These are phyloP conservation scores for Sebastes kiyomatsui DNA, from an alignment of 2,797 vertebrate species.

Conservation along the genomic window DNA sequence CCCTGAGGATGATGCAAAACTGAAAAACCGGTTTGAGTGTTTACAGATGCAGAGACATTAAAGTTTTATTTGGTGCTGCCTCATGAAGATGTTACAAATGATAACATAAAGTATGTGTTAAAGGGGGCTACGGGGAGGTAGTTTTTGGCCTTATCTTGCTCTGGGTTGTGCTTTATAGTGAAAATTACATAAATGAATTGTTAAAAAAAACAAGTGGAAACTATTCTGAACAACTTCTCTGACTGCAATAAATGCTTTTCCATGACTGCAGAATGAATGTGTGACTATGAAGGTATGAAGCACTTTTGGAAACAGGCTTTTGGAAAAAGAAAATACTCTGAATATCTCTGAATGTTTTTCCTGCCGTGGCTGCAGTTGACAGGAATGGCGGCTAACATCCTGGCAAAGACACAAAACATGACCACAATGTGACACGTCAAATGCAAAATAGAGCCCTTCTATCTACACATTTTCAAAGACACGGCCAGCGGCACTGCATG, in stretches of 20 bases:
- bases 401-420: conserved; percentile 47
- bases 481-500: background rate
- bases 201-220: background rate
- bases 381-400: conserved; percentile 29
- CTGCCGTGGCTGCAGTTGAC: conserved; percentile 24
- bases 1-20: background rate
- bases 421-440: conserved; percentile 42
- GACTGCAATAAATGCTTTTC: background rate
- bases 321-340: background rate
- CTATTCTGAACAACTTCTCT: background rate
- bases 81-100: background rate
- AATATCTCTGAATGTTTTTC: conserved; percentile 38
- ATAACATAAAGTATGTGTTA: background rate
- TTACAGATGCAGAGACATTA: conserved; percentile 34
- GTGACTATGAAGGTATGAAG: background rate
- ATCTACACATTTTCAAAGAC: conserved; percentile 37
- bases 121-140: rapidly evolving
- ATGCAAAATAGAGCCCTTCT: conserved; percentile 41
- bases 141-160: background rate
- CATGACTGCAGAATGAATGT: background rate
- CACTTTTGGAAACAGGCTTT: background rate
- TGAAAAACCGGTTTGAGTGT: conserved; percentile 54
- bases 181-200: background rate
- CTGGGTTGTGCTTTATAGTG: background rate
- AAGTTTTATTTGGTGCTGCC: background rate